Base-by-base conservation (phyloP, 2,888 invertebrate genomes). In the Mallateleia sp. region DNA sequence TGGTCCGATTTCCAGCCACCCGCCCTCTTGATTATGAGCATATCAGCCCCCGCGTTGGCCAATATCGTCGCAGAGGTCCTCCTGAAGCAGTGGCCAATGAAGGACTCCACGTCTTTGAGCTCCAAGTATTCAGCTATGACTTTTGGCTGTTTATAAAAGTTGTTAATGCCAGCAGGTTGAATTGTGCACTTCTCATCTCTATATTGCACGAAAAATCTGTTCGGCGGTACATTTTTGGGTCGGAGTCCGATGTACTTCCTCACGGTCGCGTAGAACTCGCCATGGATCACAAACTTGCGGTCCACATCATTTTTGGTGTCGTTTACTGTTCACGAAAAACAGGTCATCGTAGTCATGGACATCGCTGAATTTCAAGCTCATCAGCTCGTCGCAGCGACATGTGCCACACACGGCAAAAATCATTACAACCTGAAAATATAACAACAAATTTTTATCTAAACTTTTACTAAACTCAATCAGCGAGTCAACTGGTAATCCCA, bases 111-210 rank as follows among this genome's bases (percentile, higher is more conserved):
- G 54, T 54, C 14, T 7, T 54, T 54, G 25, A 50, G 50, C 22
- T 22, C 20, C 50, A 50, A 50, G 22, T 20, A 50, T 50, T 50
- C 22, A 4, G 69, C 69, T 22, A 69, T 24, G 6, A 54, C 24
- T 69, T 69, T 69, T 3, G 69, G 69, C n/a, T 69, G 69, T 20
- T 69, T 69, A 15, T 69, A 69, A 22, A 69, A 34, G 32, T 52
- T 9, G 25, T 69, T 69, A 22, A 69, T 69, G 34, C 69, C 69
- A 4, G 22, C 69, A 52, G 69, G 69, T 38, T 69, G 69, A 18
- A 56, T 42, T 9, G 42, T 25, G 45, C 71, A 71, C 11, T 56
- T 15, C 11, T 50, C 71, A 9, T 42, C 15, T 2, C 18, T 8
- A 28, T 71, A 71, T n/a, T 20, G 11, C 7, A 71, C 18, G 32